Percentiles rank a stretch among this genome's conserved stretches.
phyloP scores from a whole-genome alignment of 2,113 vertebrate species.

The Dromas ardeola region DNA sequence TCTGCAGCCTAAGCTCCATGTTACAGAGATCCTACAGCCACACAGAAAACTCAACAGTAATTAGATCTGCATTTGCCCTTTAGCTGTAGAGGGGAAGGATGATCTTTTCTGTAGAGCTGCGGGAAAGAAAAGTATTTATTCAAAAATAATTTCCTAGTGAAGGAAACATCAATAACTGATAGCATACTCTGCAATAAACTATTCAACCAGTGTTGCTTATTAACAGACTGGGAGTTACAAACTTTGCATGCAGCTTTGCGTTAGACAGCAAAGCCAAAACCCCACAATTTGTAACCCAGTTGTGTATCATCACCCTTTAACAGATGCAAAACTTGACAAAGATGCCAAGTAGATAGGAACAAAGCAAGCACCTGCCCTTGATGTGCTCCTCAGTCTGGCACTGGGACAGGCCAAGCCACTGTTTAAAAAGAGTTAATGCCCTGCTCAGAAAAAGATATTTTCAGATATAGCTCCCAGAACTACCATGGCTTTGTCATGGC shows the following conservation, averaged over 20 bases:
- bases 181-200: neutral
- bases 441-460: neutral
- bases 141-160: neutral
- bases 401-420: neutral
- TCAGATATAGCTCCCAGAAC: neutral
- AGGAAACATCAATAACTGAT: neutral
- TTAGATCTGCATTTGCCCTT: neutral
- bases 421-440: neutral
- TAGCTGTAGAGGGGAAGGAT: neutral
- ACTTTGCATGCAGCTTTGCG: neutral
- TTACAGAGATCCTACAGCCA: neutral
- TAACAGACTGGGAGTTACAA: neutral
- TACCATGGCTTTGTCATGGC: neutral
- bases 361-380: neutral
- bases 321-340: neutral
- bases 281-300: neutral
- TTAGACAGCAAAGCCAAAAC: neutral
- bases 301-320: fast-evolving
- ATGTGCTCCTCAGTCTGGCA: neutral
- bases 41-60: neutral
- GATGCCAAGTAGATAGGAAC: neutral
- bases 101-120: neutral
- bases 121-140: neutral
- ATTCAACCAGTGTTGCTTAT: neutral
- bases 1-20: neutral